Evolutionary conservation across 37 sponge, comb jelly and placozoan species (phyloP), one percentile per base, ranked within the genome.

Genomic region (Theonella swinhoei): DNA sequence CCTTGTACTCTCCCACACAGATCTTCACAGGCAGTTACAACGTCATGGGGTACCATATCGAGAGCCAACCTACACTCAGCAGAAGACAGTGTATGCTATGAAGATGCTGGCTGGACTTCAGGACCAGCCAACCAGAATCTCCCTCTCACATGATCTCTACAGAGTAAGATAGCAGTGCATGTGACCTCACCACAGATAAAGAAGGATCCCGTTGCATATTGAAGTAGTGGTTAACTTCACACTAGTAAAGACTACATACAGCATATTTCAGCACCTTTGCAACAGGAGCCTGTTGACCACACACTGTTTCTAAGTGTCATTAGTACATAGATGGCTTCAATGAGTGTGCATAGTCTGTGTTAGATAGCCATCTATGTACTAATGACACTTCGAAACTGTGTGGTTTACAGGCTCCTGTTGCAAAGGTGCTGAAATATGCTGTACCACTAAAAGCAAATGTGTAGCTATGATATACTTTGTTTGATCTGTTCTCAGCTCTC

Each of bases 81-180:
- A 91, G 85, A 85, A 71, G 76, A 96, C 94, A 5, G 79, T 96
- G 63, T 41, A 70, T 76, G 94, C 97, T 43, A 96, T 96, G 97
- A 75, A 90, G 24, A 65, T 96, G 70, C 76, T 96, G 20, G 79
- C 96, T 54, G 90, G 75, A 7, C 79, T 81, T 4, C 37, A 89
- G 24, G 76, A 94, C 68, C 38, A 85, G 29, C 25, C 9, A 0
- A 68, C 68, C 9, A 39, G 94, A 35, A 77, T 61, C 0, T 20
- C 19, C 2, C 81, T 96, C 7, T 83, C 92, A 0, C 87, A 94
- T 68, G 73, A 63, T 26, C 87, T 94, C 30, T 96, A 91, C 72
- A 75, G 70, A 43, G 92, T 95, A 66, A 30, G 79, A n/a, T 8
- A 5, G 42, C 31, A 25, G 26, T 68, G 26, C 28, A 68, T 25